Percentiles rank a stretch among this genome's conserved stretches.
These are phyloP conservation scores for Phylloscopus trochiloides DNA, from an alignment of 2,113 vertebrate species.

Conservation along the genomic window DNA sequence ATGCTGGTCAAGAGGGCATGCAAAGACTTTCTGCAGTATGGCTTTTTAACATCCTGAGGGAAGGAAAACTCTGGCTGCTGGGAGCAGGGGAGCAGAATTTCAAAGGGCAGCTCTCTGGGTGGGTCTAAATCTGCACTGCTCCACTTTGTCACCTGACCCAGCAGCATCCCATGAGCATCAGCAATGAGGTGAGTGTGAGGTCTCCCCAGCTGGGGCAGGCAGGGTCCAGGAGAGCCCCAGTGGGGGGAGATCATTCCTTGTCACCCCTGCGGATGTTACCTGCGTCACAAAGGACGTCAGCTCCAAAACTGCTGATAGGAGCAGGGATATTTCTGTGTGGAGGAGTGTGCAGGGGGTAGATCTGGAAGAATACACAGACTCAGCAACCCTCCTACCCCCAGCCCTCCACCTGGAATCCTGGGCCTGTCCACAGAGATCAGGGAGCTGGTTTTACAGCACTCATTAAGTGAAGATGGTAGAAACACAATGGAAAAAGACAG, in stretches of 20 bases:
- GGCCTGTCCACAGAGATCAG: not conserved
- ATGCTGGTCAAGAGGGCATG: not conserved
- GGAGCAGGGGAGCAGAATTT: not conserved
- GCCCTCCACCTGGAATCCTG: not conserved
- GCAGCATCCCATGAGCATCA: not conserved
- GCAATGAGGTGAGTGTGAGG: accelerated
- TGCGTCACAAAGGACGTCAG: slow-evolving; percentile 35
- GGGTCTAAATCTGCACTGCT: not conserved
- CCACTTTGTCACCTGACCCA: not conserved
- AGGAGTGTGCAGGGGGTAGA: slow-evolving; percentile 55
- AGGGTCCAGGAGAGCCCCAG: accelerated
- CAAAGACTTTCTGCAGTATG: not conserved
- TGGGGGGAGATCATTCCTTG: not conserved
- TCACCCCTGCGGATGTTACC: not conserved
- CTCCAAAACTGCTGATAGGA: slow-evolving; percentile 50
- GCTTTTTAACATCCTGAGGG: not conserved
- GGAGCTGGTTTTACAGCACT: not conserved
- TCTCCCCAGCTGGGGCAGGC: not conserved
- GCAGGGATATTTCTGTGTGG: slow-evolving; percentile 26
- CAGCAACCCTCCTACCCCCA: slow-evolving; percentile 49
- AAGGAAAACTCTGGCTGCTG: not conserved
- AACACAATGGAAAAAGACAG: not conserved
- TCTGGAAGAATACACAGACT: slow-evolving; percentile 73
- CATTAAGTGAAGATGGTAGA: not conserved
- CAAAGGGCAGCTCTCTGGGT: not conserved